Evolutionary conservation across 2,113 vertebrate genomes (phyloP), one percentile per base, ranked within the genome.

Genomic region (Ancistrus triradiatus): DNA sequence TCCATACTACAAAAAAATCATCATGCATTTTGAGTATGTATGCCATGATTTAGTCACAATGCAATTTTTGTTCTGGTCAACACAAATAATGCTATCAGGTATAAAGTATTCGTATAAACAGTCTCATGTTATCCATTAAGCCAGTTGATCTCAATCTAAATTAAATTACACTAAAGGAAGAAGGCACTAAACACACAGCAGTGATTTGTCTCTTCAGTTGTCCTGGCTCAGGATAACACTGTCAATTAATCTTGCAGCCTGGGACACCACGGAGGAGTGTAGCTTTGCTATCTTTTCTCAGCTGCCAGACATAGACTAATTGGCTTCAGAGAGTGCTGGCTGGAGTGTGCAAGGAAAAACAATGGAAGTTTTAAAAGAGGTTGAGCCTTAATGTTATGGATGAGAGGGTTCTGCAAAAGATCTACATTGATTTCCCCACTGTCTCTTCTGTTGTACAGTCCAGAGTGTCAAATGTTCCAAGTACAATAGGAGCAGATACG

Each of bases 171-270:
- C 63, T 10, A 31, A 18, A 66, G 21, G 42, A 56, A 22, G 21
- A 66, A 66, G 63, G 63, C 61, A 46, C 72, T 58, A 63, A 62
- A 70, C 70, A 69, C 59, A 57, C 31, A 22, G 56, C 63, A 62
- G 50, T 44, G 27, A 64, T 53, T 63, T 48, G 51, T 15, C 58
- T 28, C 50, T 59, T 68, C 48, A 48, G 47, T 11, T 65, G 70
- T 47, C 51, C 65, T 57, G 69, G 73, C 51, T 18, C 24, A 53
- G 66, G 48, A 47, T 60, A 73, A 56, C 65, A 69, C 49, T 77
- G 75, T 74, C 60, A 53, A 67, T 78, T 71, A 80, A 62, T 72
- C 58, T 43, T 71, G 72, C 77, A 72, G 74, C 73, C 74, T 66
- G 64, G 76, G 72, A 64, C 75, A 71, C 38, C 40, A 17, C 18